Percentiles rank a stretch among this genome's conserved stretches.
Conservation (phyloP, 30 jellyfish, hydroid and myxozoan genomes). For the Cassiopea andromeda region DNA sequence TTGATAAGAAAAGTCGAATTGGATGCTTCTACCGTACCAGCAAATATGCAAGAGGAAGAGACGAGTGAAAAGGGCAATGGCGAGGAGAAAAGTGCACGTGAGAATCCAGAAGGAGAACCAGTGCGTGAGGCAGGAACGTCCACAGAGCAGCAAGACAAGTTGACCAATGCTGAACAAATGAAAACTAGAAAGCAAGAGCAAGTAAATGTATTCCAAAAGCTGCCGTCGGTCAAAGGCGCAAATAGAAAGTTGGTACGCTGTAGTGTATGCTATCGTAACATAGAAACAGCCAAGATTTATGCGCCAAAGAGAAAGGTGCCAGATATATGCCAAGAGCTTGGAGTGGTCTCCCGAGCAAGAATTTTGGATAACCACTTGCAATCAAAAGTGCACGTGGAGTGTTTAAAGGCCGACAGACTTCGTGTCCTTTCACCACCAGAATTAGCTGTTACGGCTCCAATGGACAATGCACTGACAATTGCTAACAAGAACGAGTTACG, state of each 20-base stretch:
- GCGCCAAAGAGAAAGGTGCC: constrained; percentile 8
- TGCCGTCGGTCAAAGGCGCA: constrained; percentile 36
- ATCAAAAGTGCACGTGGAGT: constrained; percentile 26
- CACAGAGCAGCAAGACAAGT: constrained; percentile 2
- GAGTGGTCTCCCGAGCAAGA: constrained; percentile 38
- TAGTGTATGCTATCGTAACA: constrained; percentile 21
- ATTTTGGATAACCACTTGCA: constrained; percentile 17
- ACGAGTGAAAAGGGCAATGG: constrained; percentile 11
- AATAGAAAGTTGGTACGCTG: constrained; percentile 15
- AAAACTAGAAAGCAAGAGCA: constrained; percentile 13
- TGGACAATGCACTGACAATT: constrained; percentile 29
- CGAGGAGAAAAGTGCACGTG: constrained; percentile 22
- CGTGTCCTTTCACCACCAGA: constrained; percentile 35
- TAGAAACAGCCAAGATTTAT: constrained; percentile 13
- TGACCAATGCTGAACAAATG: constrained; percentile 18
- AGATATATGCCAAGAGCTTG: constrained; percentile 19
- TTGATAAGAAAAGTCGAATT: background rate
- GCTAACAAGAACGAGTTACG: constrained; percentile 25
- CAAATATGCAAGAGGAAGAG: constrained; percentile 8
- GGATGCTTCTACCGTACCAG: constrained; percentile 23
- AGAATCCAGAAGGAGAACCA: constrained; percentile 17
- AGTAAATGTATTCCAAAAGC: constrained; percentile 24
- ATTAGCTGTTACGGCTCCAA: constrained; percentile 26
- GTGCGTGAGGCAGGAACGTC: constrained; percentile 14
- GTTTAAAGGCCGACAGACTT: constrained; percentile 36